phyloP scores from a whole-genome alignment of 2,113 vertebrate species.

The Peromyscus maniculatus region DNA sequence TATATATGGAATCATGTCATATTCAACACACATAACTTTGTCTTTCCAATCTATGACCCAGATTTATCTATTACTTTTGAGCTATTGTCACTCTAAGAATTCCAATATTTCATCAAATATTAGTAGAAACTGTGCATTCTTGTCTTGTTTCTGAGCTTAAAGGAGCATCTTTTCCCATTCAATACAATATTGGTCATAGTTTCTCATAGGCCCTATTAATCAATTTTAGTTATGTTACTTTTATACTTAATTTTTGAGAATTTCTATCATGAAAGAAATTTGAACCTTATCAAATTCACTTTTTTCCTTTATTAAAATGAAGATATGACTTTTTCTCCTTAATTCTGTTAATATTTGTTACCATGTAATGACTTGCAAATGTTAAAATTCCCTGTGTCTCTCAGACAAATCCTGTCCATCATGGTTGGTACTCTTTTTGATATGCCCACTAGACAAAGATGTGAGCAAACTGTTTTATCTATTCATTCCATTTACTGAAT shows the following conservation, averaged over 20 bases:
- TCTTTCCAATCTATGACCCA: neutral
- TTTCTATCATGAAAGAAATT: neutral
- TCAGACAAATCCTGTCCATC: neutral
- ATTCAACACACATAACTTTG: too few relatives aligned
- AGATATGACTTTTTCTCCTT: neutral
- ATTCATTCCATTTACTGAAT: neutral
- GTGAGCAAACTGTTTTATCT: neutral
- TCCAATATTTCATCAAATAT: neutral
- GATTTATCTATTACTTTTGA: neutral
- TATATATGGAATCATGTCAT: neutral
- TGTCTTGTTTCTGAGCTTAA: neutral
- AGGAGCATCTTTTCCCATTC: neutral
- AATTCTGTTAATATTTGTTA: neutral
- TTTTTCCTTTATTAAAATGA: neutral
- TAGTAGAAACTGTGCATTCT: neutral
- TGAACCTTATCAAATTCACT: neutral
- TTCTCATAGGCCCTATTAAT: neutral
- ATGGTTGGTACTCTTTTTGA: neutral
- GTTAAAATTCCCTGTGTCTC: neutral
- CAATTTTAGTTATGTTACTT: neutral
- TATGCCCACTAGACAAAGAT: neutral
- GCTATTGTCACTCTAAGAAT: neutral
- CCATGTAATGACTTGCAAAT: neutral
- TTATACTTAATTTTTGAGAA: neutral
- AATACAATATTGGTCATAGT: neutral